phyloP scores from a whole-genome alignment of 2,113 vertebrate genomes.

The Columba janthina region DNA sequence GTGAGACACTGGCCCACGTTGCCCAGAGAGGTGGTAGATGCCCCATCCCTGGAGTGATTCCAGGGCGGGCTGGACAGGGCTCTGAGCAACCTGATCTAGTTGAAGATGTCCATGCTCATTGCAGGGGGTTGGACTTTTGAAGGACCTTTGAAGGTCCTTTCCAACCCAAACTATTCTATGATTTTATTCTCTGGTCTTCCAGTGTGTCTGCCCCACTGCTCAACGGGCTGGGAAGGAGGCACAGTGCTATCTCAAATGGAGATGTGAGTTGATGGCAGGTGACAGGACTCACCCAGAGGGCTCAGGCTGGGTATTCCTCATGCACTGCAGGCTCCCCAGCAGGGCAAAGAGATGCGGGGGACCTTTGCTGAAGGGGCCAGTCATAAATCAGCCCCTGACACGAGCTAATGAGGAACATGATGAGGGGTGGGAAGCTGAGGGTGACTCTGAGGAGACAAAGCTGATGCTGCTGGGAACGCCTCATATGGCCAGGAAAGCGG shows the following conservation, averaged over 20 bases:
- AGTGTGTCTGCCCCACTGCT: rapidly evolving
- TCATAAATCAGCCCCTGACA: not conserved
- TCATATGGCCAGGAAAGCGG: rapidly evolving
- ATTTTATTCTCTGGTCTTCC: too few relatives aligned
- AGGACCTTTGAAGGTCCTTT: too few relatives aligned
- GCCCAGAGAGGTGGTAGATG: too few relatives aligned
- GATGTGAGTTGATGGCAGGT: not conserved
- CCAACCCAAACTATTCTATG: too few relatives aligned
- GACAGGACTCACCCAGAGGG: not conserved
- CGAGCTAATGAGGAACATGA: not conserved
- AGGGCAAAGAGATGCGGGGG: rapidly evolving
- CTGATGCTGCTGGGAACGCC: not conserved
- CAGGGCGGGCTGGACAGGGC: too few relatives aligned
- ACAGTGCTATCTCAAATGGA: rapidly evolving
- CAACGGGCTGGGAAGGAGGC: not conserved
- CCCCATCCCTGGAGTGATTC: too few relatives aligned
- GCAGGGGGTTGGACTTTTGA: too few relatives aligned
- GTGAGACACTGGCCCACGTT: too few relatives aligned
- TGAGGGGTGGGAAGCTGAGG: not conserved
- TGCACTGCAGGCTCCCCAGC: rapidly evolving
- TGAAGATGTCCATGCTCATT: too few relatives aligned
- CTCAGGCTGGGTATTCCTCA: not conserved
- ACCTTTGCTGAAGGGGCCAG: not conserved
- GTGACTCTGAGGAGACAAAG: not conserved
- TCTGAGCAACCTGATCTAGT: too few relatives aligned